phyloP scores from a whole-genome alignment of 2,113 vertebrate genomes.

The Vulpes lagopus region DNA sequence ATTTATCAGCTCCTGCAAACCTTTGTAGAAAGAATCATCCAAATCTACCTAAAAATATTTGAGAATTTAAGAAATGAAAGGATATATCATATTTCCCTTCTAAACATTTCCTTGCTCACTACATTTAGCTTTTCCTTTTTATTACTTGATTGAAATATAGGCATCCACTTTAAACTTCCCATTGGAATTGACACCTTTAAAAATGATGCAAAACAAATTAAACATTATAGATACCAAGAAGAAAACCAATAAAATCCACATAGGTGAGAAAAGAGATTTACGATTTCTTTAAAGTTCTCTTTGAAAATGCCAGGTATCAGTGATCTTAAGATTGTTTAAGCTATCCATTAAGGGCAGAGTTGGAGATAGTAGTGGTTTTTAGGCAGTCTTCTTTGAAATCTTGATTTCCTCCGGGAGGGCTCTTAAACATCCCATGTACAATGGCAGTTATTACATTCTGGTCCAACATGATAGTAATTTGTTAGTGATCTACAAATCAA shows the following conservation, averaged over 20 bases:
- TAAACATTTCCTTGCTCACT: not conserved
- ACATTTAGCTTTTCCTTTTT: slow-evolving; percentile 29
- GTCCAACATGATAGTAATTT: not conserved
- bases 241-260: not conserved
- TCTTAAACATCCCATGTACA: not conserved
- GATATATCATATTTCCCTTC: not conserved
- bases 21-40: slow-evolving; percentile 19
- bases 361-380: not conserved
- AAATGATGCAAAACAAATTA: slow-evolving; percentile 26
- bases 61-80: slow-evolving; percentile 42
- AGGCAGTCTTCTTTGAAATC: not conserved
- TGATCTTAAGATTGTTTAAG: not conserved
- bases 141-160: not conserved
- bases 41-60: slow-evolving; percentile 39
- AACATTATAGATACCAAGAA: not conserved
- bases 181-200: not conserved
- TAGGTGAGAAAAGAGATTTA: not conserved
- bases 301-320: not conserved
- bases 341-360: not conserved
- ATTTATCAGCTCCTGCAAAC: slow-evolving; percentile 24
- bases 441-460: not conserved
- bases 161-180: not conserved
- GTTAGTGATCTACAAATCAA: not conserved
- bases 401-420: not conserved
- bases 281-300: slow-evolving; percentile 30